Percentiles rank a stretch among this genome's conserved stretches.
These are phyloP conservation scores for Calidris pygmaea DNA, from an alignment of 2,113 vertebrate genomes.

Conservation along the genomic window DNA sequence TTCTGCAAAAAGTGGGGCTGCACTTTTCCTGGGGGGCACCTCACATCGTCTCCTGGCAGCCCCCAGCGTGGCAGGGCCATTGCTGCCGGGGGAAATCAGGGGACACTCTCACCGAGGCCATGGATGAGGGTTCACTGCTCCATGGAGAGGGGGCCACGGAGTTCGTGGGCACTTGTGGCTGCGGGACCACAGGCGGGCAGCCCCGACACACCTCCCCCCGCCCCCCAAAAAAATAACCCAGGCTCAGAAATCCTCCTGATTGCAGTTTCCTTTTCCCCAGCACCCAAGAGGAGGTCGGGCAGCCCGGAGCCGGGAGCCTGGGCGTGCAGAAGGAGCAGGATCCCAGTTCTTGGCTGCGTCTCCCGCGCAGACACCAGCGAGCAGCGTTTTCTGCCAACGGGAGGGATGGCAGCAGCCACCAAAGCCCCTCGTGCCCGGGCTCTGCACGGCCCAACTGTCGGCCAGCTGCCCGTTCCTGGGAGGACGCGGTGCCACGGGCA, in stretches of 20 bases:
- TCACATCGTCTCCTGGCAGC: background rate
- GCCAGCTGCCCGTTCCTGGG: constrained; percentile 45
- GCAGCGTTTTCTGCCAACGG: background rate
- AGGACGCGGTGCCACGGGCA: constrained; percentile 4
- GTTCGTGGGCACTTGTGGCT: background rate
- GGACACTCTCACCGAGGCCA: fast-evolving
- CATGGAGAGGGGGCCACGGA: fast-evolving
- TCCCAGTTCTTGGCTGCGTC: background rate
- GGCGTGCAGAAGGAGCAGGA: background rate
- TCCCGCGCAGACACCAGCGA: background rate
- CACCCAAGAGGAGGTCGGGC: background rate
- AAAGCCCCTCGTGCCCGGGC: background rate
- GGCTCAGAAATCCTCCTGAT: background rate
- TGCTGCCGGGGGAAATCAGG: background rate
- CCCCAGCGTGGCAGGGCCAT: fast-evolving
- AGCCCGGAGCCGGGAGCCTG: background rate
- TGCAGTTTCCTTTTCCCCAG: background rate
- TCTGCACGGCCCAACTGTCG: background rate
- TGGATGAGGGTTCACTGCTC: background rate
- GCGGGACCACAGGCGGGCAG: background rate
- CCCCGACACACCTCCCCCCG: background rate
- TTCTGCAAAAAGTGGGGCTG: background rate
- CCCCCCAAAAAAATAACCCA: background rate
- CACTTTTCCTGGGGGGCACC: background rate
- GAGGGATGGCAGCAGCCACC: background rate